Base-by-base conservation (phyloP, 2,113 vertebrate species). In the Pelusios castaneus region DNA sequence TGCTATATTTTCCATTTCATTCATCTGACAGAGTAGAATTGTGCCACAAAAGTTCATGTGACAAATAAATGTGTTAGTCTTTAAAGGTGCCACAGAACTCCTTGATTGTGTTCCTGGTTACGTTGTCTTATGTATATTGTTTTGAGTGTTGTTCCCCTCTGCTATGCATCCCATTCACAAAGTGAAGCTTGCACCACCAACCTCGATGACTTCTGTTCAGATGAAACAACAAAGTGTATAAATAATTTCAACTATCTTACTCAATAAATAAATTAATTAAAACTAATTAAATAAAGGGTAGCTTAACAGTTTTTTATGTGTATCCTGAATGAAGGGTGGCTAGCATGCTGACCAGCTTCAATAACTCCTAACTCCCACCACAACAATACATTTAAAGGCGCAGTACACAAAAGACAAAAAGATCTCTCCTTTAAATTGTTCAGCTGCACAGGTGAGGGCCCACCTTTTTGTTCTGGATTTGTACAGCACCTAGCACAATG, bases 121-220 rank as follows among this genome's bases (percentile, higher is more conserved):
- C 41, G 73, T n/a, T 29, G 45, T 76, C 43, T 38, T 76, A 5
- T 27, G 25, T 76, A 45, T 14, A 76, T 25, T 13, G 24, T 76
- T 94, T 97, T 94, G 93, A 95, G 82, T 90, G 10, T 25, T 27
- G 90, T 85, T 95, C 92, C 86, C 88, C 54, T 97, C 95, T 91
- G 86, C 96, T 90, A 73, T 45, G 77, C 58, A 95, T 76, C 25
- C 73, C 31, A 13, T 82, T 80, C 67, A 38, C 92, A 88, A 90
- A 41, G 49, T 93, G 84, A 80, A 91, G 6, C 94, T 97, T 96
- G 93, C 95, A 89, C 90, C 91, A 94, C 84, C 92, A 90, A 54
- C 4, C 75, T 93, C 38, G 89, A 94, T 84, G n/a, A 10, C 38
- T 88, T 82, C 63, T 80, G 95, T 85, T 88, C 41, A 13, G 25